phyloP scores from a whole-genome alignment of 2,113 vertebrate genomes.

The Herpailurus yagouaroundi region DNA sequence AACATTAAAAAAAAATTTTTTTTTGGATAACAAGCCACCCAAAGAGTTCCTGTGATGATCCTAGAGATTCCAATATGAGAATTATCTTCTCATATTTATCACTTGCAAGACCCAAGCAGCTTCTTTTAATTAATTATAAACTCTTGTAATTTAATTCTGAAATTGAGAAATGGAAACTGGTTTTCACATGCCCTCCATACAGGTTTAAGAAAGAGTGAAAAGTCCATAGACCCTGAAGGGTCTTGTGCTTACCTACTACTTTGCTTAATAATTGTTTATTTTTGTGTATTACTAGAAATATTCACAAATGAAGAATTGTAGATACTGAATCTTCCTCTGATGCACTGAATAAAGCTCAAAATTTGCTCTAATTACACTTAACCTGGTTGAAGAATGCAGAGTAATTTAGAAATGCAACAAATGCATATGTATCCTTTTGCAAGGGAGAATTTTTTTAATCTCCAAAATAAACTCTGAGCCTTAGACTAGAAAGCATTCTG shows the following conservation, averaged over 20 bases:
- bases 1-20: neutral
- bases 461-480: slow-evolving; percentile 37
- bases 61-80: neutral
- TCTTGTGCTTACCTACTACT: neutral
- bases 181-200: neutral
- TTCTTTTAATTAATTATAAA: slow-evolving; percentile 21
- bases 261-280: neutral
- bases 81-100: neutral
- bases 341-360: neutral
- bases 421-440: neutral
- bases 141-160: slow-evolving; percentile 21
- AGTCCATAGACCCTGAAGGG: neutral
- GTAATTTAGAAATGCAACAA: slow-evolving; percentile 21
- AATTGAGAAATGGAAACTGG: slow-evolving; percentile 28
- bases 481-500: slow-evolving; percentile 9
- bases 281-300: neutral
- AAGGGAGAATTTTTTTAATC: neutral
- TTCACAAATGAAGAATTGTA: neutral
- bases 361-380: neutral
- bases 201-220: neutral
- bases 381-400: neutral
- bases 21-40: neutral
- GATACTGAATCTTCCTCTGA: neutral
- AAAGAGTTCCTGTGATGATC: neutral
- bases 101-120: neutral